A percentile compares a stretch with the other conserved stretches of the same genome.
Evolutionary conservation across 2,797 vertebrate genomes (phyloP).

Genomic region (Neopelma chrysocephalum): DNA sequence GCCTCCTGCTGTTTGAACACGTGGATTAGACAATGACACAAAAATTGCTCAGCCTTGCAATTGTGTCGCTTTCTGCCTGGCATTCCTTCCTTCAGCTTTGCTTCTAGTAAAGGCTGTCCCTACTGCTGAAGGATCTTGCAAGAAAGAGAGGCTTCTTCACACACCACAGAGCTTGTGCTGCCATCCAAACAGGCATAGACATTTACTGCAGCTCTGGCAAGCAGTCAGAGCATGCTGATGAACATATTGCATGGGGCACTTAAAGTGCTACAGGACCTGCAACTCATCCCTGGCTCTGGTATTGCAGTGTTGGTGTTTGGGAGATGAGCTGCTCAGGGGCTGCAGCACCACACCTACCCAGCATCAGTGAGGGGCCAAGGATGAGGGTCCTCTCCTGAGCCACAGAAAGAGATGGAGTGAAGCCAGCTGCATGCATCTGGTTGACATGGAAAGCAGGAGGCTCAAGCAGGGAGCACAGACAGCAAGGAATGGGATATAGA

Average conservation of each 20-base stretch:
- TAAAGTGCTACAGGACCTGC: not conserved
- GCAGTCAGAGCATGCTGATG: rapidly evolving
- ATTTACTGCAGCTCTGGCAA: not conserved
- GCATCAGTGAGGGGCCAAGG: rapidly evolving
- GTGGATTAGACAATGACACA: not conserved
- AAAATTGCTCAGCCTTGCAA: not conserved
- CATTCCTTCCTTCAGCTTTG: not conserved
- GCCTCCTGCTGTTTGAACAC: not conserved
- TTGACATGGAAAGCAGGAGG: not conserved
- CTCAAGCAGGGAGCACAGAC: not conserved
- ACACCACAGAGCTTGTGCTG: not conserved
- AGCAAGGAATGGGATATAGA: rapidly evolving
- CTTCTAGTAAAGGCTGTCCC: not conserved
- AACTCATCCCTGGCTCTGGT: not conserved
- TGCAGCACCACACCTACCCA: not conserved
- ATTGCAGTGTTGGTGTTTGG: not conserved
- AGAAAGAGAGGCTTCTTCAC: not conserved
- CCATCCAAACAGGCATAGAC: not conserved
- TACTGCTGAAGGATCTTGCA: not conserved
- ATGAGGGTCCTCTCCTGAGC: not conserved
- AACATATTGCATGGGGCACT: not conserved
- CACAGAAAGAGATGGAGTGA: not conserved
- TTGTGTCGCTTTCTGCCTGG: not conserved
- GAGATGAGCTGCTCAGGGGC: not conserved
- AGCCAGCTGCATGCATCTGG: not conserved